phyloP scores from a whole-genome alignment of 2,797 vertebrate genomes.

The Luscinia luscinia region DNA sequence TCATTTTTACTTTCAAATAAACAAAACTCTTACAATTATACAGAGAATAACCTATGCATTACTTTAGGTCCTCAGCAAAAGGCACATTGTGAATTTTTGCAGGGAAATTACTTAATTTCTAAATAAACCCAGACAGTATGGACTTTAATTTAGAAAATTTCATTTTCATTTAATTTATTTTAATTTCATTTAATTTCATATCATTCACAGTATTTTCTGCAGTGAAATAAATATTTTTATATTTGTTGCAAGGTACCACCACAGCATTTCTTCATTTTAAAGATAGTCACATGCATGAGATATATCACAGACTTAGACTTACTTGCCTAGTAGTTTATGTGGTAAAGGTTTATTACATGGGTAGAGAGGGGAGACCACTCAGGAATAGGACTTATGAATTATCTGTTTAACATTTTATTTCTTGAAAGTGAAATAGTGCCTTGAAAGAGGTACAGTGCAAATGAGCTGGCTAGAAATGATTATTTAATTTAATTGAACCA shows the following conservation, averaged over 20 bases:
- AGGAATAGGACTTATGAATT: neutral
- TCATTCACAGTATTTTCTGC: neutral
- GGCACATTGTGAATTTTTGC: neutral
- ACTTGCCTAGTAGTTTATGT: neutral
- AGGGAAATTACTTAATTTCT: neutral
- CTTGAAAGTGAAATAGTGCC: neutral
- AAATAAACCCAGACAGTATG: neutral
- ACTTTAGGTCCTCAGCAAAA: neutral
- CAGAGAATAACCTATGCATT: neutral
- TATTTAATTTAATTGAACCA: neutral
- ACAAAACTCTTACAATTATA: neutral
- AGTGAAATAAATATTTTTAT: neutral
- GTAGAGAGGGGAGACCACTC: neutral
- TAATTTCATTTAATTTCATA: neutral
- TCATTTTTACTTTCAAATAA: neutral
- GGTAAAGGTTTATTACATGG: neutral
- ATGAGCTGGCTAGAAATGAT: neutral
- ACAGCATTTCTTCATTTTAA: neutral
- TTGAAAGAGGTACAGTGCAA: neutral
- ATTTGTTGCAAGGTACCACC: neutral
- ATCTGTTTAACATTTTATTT: neutral
- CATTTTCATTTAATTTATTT: neutral
- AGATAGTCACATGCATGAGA: neutral
- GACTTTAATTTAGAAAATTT: neutral
- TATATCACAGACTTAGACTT: neutral